These are phyloP conservation scores for Oreochromis grahami DNA, from an alignment of 2,797 vertebrate species.

Conservation along the genomic window DNA sequence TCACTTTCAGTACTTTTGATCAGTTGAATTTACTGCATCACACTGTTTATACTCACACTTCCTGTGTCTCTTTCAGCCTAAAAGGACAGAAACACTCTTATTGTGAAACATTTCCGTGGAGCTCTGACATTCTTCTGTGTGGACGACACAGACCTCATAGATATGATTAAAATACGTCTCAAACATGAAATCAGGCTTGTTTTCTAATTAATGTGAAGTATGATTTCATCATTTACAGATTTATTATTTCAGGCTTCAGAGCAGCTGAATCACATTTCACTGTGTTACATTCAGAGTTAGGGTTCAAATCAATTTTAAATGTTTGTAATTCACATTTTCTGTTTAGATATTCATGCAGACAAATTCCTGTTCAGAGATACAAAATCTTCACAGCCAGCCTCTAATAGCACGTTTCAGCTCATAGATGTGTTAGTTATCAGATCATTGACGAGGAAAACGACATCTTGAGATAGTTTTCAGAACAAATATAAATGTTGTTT, in stretches of 20 bases:
- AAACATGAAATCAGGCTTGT: not conserved
- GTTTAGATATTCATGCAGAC: fast-evolving
- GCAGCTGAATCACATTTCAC: not conserved
- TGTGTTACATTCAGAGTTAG: fast-evolving
- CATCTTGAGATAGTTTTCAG: fast-evolving
- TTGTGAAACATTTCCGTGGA: too few relatives aligned
- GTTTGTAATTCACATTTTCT: not conserved
- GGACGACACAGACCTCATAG: not conserved
- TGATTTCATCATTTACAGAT: fast-evolving
- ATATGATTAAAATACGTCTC: fast-evolving
- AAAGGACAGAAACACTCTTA: too few relatives aligned
- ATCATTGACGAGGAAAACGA: too few relatives aligned
- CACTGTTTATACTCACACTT: too few relatives aligned
- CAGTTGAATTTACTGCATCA: too few relatives aligned
- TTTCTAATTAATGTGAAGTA: fast-evolving
- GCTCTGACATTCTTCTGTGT: too few relatives aligned
- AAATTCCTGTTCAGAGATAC: not conserved
- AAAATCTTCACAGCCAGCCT: fast-evolving
- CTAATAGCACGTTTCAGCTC: not conserved
- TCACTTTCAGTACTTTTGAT: too few relatives aligned
- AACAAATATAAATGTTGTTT: not conserved
- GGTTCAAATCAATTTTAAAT: fast-evolving
- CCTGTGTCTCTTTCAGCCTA: too few relatives aligned
- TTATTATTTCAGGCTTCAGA: not conserved
- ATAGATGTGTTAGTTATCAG: not conserved